Conservation (phyloP, 2,888 invertebrate genomes). For the Drosophila mulleri region DNA sequence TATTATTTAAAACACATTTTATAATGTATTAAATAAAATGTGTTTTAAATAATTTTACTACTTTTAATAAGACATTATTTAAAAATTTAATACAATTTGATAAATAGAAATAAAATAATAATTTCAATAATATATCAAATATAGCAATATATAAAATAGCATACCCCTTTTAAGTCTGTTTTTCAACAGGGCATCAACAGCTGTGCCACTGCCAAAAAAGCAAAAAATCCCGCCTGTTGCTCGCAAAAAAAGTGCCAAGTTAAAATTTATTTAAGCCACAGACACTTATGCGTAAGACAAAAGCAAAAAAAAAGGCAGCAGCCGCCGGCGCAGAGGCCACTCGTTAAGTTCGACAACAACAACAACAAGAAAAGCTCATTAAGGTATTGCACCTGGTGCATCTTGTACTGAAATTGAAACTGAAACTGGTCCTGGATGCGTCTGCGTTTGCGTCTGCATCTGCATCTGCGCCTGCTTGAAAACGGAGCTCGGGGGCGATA, state of each 20-base stretch:
- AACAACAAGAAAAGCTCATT: conserved; percentile 67
- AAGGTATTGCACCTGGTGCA: conserved; percentile 75
- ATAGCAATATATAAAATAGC: not conserved
- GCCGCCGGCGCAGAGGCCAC: conserved; percentile 57
- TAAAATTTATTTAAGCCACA: conserved; percentile 60
- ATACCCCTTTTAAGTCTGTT: not conserved
- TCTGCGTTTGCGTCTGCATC: conserved; percentile 15
- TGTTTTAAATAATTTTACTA: too few species aligned
- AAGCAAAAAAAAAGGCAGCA: conserved; percentile 39
- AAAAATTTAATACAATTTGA: too few species aligned
- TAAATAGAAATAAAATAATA: too few species aligned
- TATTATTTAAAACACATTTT: too few species aligned
- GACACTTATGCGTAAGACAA: conserved; percentile 36
- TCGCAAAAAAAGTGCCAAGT: conserved; percentile 55
- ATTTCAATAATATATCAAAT: too few species aligned
- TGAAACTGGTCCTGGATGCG: conserved; percentile 32
- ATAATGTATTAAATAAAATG: too few species aligned
- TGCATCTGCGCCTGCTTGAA: conserved; percentile 10
- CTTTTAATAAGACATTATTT: too few species aligned
- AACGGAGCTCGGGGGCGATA: conserved; percentile 58
- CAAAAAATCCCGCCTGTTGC: conserved; percentile 47
- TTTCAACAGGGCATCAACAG: conserved; percentile 38
- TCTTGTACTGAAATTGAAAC: conserved; percentile 28
- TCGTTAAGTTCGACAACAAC: conserved; percentile 48
- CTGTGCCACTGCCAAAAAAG: conserved; percentile 22